Evolutionary conservation across 2,888 invertebrate genomes (phyloP).

Genomic region (Coelopa pilipes): DNA sequence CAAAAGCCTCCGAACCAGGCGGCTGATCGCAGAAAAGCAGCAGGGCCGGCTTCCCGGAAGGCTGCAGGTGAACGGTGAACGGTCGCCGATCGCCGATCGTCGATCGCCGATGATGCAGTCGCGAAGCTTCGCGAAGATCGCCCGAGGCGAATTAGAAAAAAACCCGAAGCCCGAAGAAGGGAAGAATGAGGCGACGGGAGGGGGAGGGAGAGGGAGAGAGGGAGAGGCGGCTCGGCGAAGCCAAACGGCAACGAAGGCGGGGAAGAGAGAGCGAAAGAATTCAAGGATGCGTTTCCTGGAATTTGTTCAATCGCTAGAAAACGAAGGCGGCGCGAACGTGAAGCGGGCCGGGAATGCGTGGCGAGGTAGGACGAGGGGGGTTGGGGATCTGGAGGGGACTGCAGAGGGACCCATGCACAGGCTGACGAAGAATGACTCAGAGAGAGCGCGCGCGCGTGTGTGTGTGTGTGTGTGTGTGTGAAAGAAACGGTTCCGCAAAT

Average conservation of each 20-base stretch:
- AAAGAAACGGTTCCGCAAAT: conserved; percentile 27
- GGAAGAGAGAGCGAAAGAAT: neutral
- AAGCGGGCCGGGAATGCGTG: neutral
- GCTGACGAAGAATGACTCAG: neutral
- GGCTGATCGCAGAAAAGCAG: no score
- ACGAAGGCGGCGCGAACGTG: conserved; percentile 34
- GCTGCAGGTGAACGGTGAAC: conserved; percentile 26
- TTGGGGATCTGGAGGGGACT: neutral
- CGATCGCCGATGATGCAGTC: conserved; percentile 19
- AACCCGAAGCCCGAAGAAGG: neutral
- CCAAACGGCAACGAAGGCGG: no score
- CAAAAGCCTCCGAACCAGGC: no score
- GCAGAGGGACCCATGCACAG: neutral
- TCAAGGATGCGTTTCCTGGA: conserved; percentile 64
- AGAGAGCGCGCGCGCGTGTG: neutral
- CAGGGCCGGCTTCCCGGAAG: no score
- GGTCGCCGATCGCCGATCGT: no score
- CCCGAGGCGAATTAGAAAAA: neutral
- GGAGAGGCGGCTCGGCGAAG: no score
- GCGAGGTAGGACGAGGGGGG: neutral
- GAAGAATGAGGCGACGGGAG: neutral
- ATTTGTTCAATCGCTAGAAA: conserved; percentile 66
- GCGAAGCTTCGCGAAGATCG: neutral
- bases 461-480: neutral
- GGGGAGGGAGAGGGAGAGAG: neutral